A percentile compares a stretch with the other conserved stretches of the same genome.
These are phyloP conservation scores for Tachysurus fulvidraco DNA, from an alignment of 2,113 vertebrate genomes.

Conservation along the genomic window DNA sequence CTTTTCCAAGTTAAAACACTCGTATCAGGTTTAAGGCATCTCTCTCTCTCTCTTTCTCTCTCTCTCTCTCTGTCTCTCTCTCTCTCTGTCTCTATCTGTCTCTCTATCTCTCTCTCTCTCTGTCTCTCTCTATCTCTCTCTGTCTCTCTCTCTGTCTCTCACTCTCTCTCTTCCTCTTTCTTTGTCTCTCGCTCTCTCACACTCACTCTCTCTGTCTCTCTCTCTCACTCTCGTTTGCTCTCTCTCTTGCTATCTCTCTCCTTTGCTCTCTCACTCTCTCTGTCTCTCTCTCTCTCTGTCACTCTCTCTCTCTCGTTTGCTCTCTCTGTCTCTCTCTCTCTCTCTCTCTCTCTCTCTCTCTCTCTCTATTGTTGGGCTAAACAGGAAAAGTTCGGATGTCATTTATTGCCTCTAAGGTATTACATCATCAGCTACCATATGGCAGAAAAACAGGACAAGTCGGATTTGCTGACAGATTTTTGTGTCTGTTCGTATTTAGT, in stretches of 20 bases:
- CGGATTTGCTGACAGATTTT: not conserved
- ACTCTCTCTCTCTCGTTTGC: not conserved
- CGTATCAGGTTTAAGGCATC: not conserved
- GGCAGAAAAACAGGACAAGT: conserved; percentile 33
- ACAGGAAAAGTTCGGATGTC: not conserved
- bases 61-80: not conserved
- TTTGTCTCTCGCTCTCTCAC: too few relatives aligned
- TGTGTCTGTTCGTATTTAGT: not conserved
- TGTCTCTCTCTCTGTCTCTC: too few relatives aligned
- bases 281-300: not conserved
- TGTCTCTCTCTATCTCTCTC: too few relatives aligned
- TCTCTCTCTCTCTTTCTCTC: not conserved
- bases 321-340: not conserved
- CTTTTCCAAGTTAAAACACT: not conserved
- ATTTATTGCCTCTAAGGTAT: not conserved
- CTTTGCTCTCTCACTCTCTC: too few relatives aligned
- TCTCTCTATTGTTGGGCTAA: not conserved
- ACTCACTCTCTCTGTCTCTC: too few relatives aligned
- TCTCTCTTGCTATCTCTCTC: too few relatives aligned
- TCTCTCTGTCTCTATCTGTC: not conserved
- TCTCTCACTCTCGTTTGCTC: too few relatives aligned
- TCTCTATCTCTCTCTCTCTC: too few relatives aligned
- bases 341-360: too few relatives aligned
- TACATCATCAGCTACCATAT: conserved; percentile 20
- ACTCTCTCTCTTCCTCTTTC: too few relatives aligned